These are phyloP conservation scores for Panagrolaimus sp. DNA, from an alignment of 1,140 invertebrate species.

Conservation along the genomic window DNA sequence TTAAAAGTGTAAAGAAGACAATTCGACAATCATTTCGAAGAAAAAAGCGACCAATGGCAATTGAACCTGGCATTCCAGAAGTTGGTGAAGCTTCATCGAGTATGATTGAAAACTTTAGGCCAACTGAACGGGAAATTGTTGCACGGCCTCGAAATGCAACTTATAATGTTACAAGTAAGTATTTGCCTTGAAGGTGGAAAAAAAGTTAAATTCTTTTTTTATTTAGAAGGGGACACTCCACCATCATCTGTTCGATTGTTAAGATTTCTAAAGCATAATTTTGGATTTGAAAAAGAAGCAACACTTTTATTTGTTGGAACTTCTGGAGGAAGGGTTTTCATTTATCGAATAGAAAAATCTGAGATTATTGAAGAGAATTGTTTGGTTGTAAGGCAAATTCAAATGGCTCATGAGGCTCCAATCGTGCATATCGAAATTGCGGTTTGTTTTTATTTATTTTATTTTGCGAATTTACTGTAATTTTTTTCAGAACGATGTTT, in stretches of 20 bases:
- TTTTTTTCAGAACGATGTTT: background rate
- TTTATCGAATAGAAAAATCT: background rate
- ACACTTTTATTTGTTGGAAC: background rate
- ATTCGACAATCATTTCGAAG: constrained; percentile 39
- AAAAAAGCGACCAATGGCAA: constrained; percentile 20
- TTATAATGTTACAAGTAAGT: background rate
- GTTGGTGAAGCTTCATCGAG: constrained; percentile 20
- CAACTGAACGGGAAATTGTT: constrained; percentile 32
- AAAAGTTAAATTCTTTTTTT: too few relatives aligned
- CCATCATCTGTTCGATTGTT: constrained; percentile 9
- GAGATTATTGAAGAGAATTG: background rate
- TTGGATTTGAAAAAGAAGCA: background rate
- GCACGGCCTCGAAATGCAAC: background rate
- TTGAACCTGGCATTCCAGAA: constrained; percentile 23
- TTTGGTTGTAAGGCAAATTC: background rate
- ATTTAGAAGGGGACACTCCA: background rate
- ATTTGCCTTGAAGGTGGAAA: too few relatives aligned
- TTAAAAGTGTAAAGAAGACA: constrained; percentile 41
- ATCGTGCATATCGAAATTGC: constrained; percentile 7
- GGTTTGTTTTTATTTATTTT: background rate
- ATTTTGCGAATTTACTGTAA: background rate
- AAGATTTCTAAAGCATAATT: background rate
- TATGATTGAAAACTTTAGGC: constrained; percentile 29
- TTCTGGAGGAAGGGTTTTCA: background rate
- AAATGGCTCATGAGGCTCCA: background rate